Base-by-base conservation (phyloP, 2,113 vertebrate genomes). In the Ceratotherium simum region DNA sequence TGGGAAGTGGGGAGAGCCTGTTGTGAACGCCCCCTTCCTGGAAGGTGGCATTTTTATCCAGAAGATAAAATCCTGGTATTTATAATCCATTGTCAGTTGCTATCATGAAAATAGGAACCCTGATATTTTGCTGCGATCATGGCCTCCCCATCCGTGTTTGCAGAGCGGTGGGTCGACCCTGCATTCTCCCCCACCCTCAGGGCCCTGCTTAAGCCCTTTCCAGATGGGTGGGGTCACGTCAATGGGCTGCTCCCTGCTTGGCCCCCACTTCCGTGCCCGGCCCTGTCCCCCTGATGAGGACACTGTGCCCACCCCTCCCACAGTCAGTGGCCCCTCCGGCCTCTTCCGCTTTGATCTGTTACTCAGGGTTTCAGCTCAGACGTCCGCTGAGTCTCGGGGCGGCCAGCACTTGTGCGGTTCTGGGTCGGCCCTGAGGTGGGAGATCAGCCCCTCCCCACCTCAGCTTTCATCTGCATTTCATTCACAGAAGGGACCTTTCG, bases 91-190 rank as follows among this genome's bases (percentile, higher is more conserved):
- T 4, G 36, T 42, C 72, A 4, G 13, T 21, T 46, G 20, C 56
- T 13, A 0, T 14, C 29, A 5, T 14, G 39, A 75, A 48, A 27
- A 60, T 46, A 87, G 95, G 91, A 96, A 83, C 29, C 42, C 2
- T 27, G 42, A 1, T 3, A 23, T 60, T 23, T 46, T 7, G 13
- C 60, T 33, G 16, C 0, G 0, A 0, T 16, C 27, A 0, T 1
- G 8, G 85, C 16, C 65, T 17, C 76, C 29, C 16, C 8, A 8
- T 3, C 5, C 20, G 0, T 2, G 5, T 31, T 27, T 21, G 20
- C 56, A 18, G 60, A 25, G 54, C 1, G 0, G 21, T 25, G 17
- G 3, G 5, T 13, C 5, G 0, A 36, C 54, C 62, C 0, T 39
- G 36, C 3, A 29, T 17, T 21, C 20, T 1, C 65, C 20, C 8